Evolutionary conservation across 2,113 vertebrate genomes (phyloP), one percentile per base, ranked within the genome.

Genomic region (Misgurnus anguillicaudatus): DNA sequence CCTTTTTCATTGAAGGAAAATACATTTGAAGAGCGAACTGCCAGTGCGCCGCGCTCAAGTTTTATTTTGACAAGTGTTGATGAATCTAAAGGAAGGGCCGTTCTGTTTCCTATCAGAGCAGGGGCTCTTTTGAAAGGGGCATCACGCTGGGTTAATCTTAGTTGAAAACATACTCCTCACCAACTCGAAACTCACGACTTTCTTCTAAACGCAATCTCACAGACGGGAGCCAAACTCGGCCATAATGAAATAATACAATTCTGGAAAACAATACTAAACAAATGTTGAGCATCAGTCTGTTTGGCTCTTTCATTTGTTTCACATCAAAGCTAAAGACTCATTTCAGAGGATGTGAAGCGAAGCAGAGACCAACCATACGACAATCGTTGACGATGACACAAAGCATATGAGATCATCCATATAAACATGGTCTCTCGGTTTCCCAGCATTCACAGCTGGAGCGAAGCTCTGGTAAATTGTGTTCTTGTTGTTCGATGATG

Each of bases 381-480:
- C 16, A n/a, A 14, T 58, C 60, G 21, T 45, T 21, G 62, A 66
- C 47, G 19, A 31, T 39, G 48, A 16, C 24, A 77, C 42, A 65
- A 48, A 72, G 48, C 62, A 68, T 55, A 61, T 38, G 17, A 38
- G 60, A 39, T 83, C 82, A 80, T 80, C 73, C 83, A 90, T 87
- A 87, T 79, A 85, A 83, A 67, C 84, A 84, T 80, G 84, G 85
- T 53, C 67, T 88, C 85, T 85, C 82, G 82, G 84, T 85, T 89
- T 90, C 88, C 82, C 85, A 86, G 84, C 85, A 81, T 85, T 84
- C 86, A 80, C 89, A 90, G 89, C 89, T 89, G 89, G 86, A 89
- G 86, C 86, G 87, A 86, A 84, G 87, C 79, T 87, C 86, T 75
- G 87, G 86, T 89, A 86, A 84, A 89, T 89, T 89, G 87, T 90